Conservation (phyloP, 2,797 vertebrate species). For the Scomberomorus guttatus region DNA sequence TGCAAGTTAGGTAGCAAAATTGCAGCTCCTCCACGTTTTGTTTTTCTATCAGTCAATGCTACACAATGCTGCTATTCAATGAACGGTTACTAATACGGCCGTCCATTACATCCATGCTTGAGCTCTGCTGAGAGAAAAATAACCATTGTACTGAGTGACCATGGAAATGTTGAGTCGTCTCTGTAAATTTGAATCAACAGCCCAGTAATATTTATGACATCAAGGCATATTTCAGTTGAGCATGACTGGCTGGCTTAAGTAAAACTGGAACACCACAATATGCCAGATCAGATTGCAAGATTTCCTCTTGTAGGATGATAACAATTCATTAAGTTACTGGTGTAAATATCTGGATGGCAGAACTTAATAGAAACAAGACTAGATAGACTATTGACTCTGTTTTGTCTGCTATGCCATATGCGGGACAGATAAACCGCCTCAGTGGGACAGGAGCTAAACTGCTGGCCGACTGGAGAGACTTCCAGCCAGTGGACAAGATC, state of each 20-base stretch:
- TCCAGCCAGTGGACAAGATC: conserved; percentile 53
- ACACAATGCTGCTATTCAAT: conserved; percentile 11
- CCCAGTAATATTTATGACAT: conserved; percentile 27
- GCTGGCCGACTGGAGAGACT: conserved; percentile 50
- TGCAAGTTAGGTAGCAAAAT: not conserved
- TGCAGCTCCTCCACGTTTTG: not conserved
- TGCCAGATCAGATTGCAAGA: conserved; percentile 11
- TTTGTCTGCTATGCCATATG: conserved; percentile 36
- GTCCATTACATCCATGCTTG: conserved; percentile 11
- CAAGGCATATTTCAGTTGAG: conserved; percentile 4
- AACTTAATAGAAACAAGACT: not conserved
- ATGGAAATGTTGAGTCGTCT: conserved; percentile 21
- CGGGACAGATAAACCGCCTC: conserved; percentile 43
- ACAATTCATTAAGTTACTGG: conserved; percentile 1
- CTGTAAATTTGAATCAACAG: conserved; percentile 16
- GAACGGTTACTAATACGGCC: conserved; percentile 12
- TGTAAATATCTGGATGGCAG: conserved; percentile 32
- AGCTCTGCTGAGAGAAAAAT: conserved; percentile 16
- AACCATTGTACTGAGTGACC: conserved; percentile 4
- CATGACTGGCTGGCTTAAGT: conserved; percentile 2
- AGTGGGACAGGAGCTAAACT: conserved; percentile 47
- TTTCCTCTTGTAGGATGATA: not conserved
- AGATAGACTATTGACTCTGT: conserved; percentile 2
- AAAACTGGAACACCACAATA: conserved; percentile 2
- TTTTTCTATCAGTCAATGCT: not conserved